Percentiles rank a stretch among this genome's conserved stretches.
Evolutionary conservation across 2,888 invertebrate species (phyloP).

Genomic region (Drosophila limbata): DNA sequence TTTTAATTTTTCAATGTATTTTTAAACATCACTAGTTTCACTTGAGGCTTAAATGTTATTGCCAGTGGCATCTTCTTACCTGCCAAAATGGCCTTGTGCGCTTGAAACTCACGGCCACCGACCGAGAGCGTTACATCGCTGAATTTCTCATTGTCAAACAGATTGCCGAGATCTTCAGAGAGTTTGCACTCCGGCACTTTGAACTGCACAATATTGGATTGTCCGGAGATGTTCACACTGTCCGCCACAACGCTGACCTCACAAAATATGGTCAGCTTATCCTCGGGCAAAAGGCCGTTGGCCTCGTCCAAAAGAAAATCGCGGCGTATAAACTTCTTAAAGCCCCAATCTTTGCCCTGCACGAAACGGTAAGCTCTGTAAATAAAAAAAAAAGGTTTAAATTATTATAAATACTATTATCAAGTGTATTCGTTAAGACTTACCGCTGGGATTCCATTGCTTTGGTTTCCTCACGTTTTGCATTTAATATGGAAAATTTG

Average conservation of each 20-base stretch:
- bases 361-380: conserved; percentile 98
- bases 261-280: conserved; percentile 99
- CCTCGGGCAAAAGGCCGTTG: conserved; percentile 99
- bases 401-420: not conserved
- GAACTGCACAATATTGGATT: conserved; percentile 98
- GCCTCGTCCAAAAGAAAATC: conserved; percentile 99
- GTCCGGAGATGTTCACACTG: conserved; percentile 99
- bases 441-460: conserved; percentile 96
- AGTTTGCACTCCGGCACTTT: conserved; percentile 97
- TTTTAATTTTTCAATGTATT: too few species aligned
- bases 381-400: not conserved
- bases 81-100: conserved; percentile 97
- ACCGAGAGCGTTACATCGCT: conserved; percentile 98
- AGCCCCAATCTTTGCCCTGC: conserved; percentile 99
- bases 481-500: conserved; percentile 99
- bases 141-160: conserved; percentile 99
- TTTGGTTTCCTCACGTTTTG: conserved; percentile 99
- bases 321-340: conserved; percentile 99
- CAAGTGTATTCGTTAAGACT: conserved; percentile 1
- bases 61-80: conserved; percentile 38
- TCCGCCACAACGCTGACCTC: conserved; percentile 99
- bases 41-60: not conserved
- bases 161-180: conserved; percentile 96
- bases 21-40: not conserved
- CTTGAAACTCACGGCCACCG: conserved; percentile 95